phyloP scores from a whole-genome alignment of 2,888 invertebrate species.

The Drosophila diplacantha region DNA sequence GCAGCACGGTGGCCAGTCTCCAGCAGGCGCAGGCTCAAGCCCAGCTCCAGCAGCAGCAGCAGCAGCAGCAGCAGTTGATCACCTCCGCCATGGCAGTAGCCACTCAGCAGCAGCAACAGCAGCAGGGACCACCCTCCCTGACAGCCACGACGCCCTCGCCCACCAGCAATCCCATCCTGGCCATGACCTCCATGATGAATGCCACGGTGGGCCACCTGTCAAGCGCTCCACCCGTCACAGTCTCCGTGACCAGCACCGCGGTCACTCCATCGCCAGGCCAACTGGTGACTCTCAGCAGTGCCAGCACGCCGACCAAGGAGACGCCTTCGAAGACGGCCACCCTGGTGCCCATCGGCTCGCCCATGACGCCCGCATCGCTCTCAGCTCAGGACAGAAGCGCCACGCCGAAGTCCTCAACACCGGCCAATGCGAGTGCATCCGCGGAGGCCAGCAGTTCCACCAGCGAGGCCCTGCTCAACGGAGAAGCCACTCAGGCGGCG shows the following conservation, averaged over 20 bases:
- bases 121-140: slow-evolving; percentile 66
- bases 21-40: slow-evolving; percentile 54
- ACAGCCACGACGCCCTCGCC: slow-evolving; percentile 70
- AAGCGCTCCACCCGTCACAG: slow-evolving; percentile 39
- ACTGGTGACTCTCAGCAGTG: slow-evolving; percentile 52
- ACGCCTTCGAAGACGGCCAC: slow-evolving; percentile 37
- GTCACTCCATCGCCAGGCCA: slow-evolving; percentile 48
- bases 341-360: slow-evolving; percentile 56
- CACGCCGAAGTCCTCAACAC: slow-evolving; percentile 18
- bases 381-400: slow-evolving; percentile 19
- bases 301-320: slow-evolving; percentile 64
- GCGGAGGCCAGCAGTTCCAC: slow-evolving; percentile 55
- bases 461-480: slow-evolving; percentile 44
- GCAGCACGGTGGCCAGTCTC: slow-evolving; percentile 71
- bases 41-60: slow-evolving; percentile 25
- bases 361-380: slow-evolving; percentile 10
- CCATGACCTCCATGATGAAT: slow-evolving; percentile 76
- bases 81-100: slow-evolving; percentile 50
- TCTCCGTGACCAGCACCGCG: slow-evolving; percentile 38
- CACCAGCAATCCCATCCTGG: slow-evolving; percentile 78
- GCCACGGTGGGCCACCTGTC: slow-evolving; percentile 57
- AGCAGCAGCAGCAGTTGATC: slow-evolving; percentile 58
- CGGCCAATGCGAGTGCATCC: slow-evolving; percentile 21
- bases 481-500: slow-evolving; percentile 44
- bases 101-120: slow-evolving; percentile 61